Evolutionary conservation across 2,797 vertebrate species (phyloP), one percentile per base, ranked within the genome.

Genomic region (Danio jaintianensis): DNA sequence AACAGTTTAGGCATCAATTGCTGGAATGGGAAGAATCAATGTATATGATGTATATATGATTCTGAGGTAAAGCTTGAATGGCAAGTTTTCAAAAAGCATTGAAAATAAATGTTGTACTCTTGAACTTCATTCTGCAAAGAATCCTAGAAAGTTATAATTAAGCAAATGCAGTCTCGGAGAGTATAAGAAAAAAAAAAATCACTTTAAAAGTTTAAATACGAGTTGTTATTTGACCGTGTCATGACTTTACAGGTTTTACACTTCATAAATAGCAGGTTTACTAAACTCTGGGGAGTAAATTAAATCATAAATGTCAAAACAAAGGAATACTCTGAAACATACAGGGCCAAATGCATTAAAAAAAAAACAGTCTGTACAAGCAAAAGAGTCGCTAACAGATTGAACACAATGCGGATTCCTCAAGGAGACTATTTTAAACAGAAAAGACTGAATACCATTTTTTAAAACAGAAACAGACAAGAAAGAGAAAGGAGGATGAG

Each of bases 251-350:
- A 61, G 12, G 4, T 45, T 69, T 66, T 15, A 48, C 12, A 71
- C 67, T 73, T 77, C 73, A 43, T 68, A 71, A n/a, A 52, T 18
- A 66, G 52, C 13, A 3, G 53, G 45, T 83, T 79, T 29, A 76
- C 58, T 79, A n/a, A 76, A 81, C 59, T 36, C 55, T 12, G 5
- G 63, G 48, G 48, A 83, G 61, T 76, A 61, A 52, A 58, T n/a
- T 61, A 7, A n/a, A 78, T 64, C 58, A 78, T 83, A 81, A 66
- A 78, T 61, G 69, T 78, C 63, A 81, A 78, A 80, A 77, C 10
- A 36, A 47, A 48, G 53, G 62, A 45, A 64, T 61, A 70, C 7
- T 77, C 53, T 47, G 38, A 83, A 74, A 66, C 20, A 74, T 38
- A 10, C 22, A 38, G 9, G 10, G 9, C 38, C 3, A 50, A 50